Base-by-base conservation (phyloP, 2,113 vertebrate species). In the Planiliza haematocheilus region DNA sequence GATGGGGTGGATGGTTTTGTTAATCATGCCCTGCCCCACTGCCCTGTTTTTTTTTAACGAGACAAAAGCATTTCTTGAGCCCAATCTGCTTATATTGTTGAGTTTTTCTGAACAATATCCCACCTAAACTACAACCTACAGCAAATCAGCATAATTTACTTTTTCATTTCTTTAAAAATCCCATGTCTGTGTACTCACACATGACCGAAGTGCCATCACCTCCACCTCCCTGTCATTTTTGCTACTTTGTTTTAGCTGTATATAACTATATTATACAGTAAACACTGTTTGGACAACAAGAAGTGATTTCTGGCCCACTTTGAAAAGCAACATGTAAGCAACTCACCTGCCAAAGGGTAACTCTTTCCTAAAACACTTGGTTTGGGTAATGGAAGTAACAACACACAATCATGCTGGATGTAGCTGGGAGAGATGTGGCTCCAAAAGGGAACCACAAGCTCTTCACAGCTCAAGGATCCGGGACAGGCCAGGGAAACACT, bases 21-120 rank as follows among this genome's bases (percentile, higher is more conserved):
- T 84, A 87, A 89, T 88, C 78, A 74, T 7, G 24, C 39, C 66
- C 34, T 84, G 86, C 57, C 89, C 89, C 82, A 89, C 74, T 92
- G 79, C 74, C 89, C 89, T 7, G 34, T 37, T 71, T 90, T 74
- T 74, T 50, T 50, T 36, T 9, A 72, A 42, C 49, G 64, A 78
- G 56, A 59, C 72, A 76, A 80, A 87, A 73, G 61, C 63, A 43
- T 45, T 59, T 79, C 30, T 55, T 59, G 30, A 43, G 48, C 24
- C 34, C 49, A 70, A 58, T 83, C 71, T 24, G 36, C 30, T 18
- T 3, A 14, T 46, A 46, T 83, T 82, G 75, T 73, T 86, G 65
- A 81, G 57, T 70, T 41, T 52, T 53, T 18, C 66, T 39, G 13
- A 21, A 41, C 8, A 8, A 36, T 46, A 37, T 74, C 49, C 49